Evolutionary conservation across 2,888 invertebrate genomes (phyloP).

Genomic region (Himalopsyche anomala): DNA sequence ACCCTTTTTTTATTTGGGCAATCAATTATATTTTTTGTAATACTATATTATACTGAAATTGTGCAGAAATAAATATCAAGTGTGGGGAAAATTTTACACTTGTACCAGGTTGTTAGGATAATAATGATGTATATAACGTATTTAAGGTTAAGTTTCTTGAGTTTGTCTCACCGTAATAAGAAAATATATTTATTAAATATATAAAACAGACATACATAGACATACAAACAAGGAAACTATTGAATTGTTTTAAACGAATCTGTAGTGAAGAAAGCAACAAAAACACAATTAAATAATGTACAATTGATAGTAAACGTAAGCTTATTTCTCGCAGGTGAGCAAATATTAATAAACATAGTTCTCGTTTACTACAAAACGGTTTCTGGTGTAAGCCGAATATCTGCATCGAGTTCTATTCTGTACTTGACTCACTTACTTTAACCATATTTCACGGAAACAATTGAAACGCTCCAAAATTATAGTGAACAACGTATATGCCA

Average conservation of each 20-base stretch:
- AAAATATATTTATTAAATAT: no score
- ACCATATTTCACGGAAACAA: constrained; percentile 43
- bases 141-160: no score
- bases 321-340: background rate
- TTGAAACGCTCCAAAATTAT: background rate
- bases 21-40: no score
- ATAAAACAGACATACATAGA: background rate
- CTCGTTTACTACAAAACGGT: background rate
- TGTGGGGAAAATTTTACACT: no score
- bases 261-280: background rate
- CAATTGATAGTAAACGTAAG: background rate
- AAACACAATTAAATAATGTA: background rate
- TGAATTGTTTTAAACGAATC: background rate
- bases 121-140: no score
- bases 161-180: background rate
- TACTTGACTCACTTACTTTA: constrained; percentile 45
- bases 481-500: background rate
- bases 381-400: constrained; percentile 26
- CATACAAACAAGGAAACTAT: background rate
- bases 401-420: constrained; percentile 44
- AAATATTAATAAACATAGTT: background rate
- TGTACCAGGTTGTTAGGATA: no score
- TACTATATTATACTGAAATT: no score
- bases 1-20: no score
- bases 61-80: no score